Evolutionary conservation across 2,797 vertebrate species (phyloP).

Genomic region (Apogon hyalosoma): DNA sequence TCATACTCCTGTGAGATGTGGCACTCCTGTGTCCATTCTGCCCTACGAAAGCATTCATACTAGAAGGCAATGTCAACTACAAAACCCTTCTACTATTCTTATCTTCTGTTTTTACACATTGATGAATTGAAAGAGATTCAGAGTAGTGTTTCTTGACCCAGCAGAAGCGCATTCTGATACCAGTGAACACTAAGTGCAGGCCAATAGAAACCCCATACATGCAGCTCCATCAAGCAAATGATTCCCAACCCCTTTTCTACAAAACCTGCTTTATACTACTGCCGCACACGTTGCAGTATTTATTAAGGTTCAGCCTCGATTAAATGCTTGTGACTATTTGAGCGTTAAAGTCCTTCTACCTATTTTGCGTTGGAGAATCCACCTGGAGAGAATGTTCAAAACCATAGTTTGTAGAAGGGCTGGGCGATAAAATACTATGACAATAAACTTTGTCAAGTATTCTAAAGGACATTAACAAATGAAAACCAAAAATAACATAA

Average conservation of each 20-base stretch:
- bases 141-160: conserved; percentile 12
- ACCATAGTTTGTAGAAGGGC: conserved; percentile 27
- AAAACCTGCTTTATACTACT: conserved; percentile 64
- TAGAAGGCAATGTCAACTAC: conserved; percentile 47
- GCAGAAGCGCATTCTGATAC: conserved; percentile 69
- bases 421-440: too few relatives aligned
- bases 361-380: conserved; percentile 53
- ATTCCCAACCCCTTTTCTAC: conserved; percentile 61
- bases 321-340: conserved; percentile 38
- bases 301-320: conserved; percentile 55
- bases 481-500: too few relatives aligned
- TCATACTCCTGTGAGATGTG: conserved; percentile 56
- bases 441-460: too few relatives aligned
- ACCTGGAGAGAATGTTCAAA: conserved; percentile 52
- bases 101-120: conserved; percentile 30
- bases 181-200: conserved; percentile 76
- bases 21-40: conserved; percentile 70
- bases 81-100: conserved; percentile 31
- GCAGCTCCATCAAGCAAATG: conserved; percentile 43
- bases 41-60: conserved; percentile 67
- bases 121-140: conserved; percentile 12
- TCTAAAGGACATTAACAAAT: too few relatives aligned
- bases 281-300: conserved; percentile 65
- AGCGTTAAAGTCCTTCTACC: conserved; percentile 53
- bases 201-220: conserved; percentile 45